Base-by-base conservation (phyloP, 2,888 invertebrate species). In the Pinctada fucata region DNA sequence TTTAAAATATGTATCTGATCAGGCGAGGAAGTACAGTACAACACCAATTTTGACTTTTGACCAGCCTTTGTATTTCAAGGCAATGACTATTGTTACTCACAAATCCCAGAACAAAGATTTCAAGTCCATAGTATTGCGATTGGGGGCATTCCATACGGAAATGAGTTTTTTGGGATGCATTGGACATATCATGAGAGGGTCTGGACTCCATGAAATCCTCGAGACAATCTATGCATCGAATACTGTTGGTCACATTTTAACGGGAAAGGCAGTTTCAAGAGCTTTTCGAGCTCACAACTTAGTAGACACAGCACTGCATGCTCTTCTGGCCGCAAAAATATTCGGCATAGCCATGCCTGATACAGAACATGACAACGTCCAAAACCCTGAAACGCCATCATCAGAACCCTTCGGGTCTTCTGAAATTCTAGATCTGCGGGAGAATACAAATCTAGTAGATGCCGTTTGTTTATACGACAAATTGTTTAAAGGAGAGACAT, bases 61-160 rank as follows among this genome's bases (percentile, higher is more conserved):
- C 67, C 79, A 82, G 52, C 82, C 82, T 8, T 49, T 82, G n/a
- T 82, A 76, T 16, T 82, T 76, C 74, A 82, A 82, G 67, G 79
- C 82, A 2, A 31, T 76, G 3, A 67, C 51, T 3, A 82, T 82
- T 5, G 69, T 81, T 2, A n/a, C 31, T 31, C 31, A 31, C 31
- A 1, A 31, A 31, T 31, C 31, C 31, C 31, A 31, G 31, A 31
- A 31, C 31, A 1, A 31, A 31, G 31, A 31, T 31, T 1, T 31
- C 31, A 31, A 31, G 31, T 31, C 31, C 31, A 31, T 31, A 31
- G 31, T 31, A 31, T 31, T 31, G 31, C 31, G 31, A 31, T 31
- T 31, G 31, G 31, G 31, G 31, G 31, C 31, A 31, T 31, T 31
- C 31, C 31, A 31, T 31, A 31, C 31, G 31, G 31, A 31, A 31